Evolutionary conservation across 1,140 invertebrate species (phyloP).

Genomic region (Drosophila athabasca): DNA sequence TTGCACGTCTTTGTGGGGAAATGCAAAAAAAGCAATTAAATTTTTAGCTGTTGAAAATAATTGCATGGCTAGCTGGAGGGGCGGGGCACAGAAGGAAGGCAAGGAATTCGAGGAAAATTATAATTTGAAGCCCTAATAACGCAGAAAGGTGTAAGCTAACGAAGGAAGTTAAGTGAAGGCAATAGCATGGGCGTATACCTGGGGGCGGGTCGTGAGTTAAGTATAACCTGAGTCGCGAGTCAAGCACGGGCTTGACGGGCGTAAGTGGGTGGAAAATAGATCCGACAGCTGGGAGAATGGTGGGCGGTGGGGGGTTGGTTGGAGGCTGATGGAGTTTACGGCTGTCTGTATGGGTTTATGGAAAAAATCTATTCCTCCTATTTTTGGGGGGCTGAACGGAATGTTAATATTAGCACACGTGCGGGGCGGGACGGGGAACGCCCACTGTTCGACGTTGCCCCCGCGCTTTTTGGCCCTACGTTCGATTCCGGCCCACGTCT

Average conservation of each 20-base stretch:
- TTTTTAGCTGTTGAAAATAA: constrained; percentile 65
- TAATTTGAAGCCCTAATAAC: constrained; percentile 65
- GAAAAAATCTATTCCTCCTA: constrained; percentile 9
- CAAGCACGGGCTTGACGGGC: constrained; percentile 15
- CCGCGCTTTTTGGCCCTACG: no score
- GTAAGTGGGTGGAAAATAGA: constrained; percentile 40
- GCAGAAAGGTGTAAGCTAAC: constrained; percentile 50
- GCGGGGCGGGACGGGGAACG: neutral
- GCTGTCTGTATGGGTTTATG: constrained; percentile 32
- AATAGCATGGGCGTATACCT: constrained; percentile 18
- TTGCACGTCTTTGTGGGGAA: constrained; percentile 65
- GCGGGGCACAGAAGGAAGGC: constrained; percentile 2
- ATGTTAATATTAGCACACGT: constrained; percentile 40
- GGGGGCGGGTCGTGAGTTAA: constrained; percentile 21
- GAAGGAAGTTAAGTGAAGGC: constrained; percentile 44
- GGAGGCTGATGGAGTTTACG: neutral
- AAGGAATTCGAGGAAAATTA: constrained; percentile 54
- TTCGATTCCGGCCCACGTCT: constrained; percentile 23
- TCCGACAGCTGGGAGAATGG: constrained; percentile 1
- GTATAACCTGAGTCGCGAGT: constrained; percentile 32
- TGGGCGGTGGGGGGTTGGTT: neutral
- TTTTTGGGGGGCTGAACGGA: constrained; percentile 7
- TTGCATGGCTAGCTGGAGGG: constrained; percentile 37
- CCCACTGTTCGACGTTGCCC: no score
- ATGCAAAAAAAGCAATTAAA: constrained; percentile 72